phyloP scores from a whole-genome alignment of 2,888 invertebrate species.

The Elmis aenea region DNA sequence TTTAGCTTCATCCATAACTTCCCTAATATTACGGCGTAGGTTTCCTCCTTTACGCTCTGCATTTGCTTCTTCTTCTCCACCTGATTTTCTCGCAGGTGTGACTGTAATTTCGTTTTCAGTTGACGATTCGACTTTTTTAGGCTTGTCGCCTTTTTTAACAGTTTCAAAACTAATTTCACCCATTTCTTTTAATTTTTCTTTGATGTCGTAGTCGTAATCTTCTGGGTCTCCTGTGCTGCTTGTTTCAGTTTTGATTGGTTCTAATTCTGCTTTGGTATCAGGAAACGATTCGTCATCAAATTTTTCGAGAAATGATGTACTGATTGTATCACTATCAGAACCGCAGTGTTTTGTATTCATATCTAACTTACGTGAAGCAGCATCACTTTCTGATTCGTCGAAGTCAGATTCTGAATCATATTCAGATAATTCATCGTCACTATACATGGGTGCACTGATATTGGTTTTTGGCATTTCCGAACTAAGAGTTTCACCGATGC shows the following conservation, averaged over 20 bases:
- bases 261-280: constrained; percentile 9
- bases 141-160: constrained; percentile 45
- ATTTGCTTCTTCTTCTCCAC: constrained; percentile 28
- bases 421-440: constrained; percentile 42
- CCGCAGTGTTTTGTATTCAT: too few relatives aligned
- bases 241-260: constrained; percentile 22
- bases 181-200: constrained; percentile 61
- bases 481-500: constrained; percentile 14
- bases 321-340: constrained; percentile 42
- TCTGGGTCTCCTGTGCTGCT: constrained; percentile 32
- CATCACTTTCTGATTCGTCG: constrained; percentile 44
- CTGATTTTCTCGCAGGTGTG: constrained; percentile 53
- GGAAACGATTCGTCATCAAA: constrained; percentile 35
- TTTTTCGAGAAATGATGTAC: constrained; percentile 36
- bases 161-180: constrained; percentile 50
- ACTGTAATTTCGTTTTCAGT: constrained; percentile 76
- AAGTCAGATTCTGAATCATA: constrained; percentile 41
- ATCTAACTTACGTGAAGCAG: constrained; percentile 44
- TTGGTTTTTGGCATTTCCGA: constrained; percentile 21
- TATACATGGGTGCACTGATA: constrained; percentile 25
- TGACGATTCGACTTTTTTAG: constrained; percentile 45
- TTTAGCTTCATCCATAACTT: constrained; percentile 91
- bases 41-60: constrained; percentile 46
- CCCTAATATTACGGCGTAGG: constrained; percentile 81
- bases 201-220: constrained; percentile 55